phyloP scores from a whole-genome alignment of 2,113 vertebrate genomes.

The Probosciger aterrimus region DNA sequence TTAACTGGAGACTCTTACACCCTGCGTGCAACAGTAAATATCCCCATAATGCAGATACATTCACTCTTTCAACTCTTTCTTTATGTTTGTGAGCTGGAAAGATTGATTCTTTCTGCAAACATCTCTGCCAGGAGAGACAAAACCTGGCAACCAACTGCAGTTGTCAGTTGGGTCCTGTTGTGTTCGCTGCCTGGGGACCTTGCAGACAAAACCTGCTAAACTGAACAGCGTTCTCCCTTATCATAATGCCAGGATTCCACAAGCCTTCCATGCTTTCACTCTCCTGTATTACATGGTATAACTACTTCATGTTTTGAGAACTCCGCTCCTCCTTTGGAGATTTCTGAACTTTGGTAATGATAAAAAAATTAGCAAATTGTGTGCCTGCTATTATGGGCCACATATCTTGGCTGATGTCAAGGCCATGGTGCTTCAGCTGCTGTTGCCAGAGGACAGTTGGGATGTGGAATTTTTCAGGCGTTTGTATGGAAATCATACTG shows the following conservation, averaged over 20 bases:
- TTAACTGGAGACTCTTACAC: not conserved
- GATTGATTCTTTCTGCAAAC: not conserved
- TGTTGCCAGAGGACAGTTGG: not conserved
- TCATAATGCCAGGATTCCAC: not conserved
- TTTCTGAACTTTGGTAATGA: not conserved
- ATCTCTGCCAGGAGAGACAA: not conserved
- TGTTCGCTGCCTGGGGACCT: not conserved
- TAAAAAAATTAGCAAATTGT: not conserved
- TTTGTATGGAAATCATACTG: not conserved
- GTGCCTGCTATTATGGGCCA: fast-evolving
- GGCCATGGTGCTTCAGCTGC: not conserved
- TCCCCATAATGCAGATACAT: not conserved
- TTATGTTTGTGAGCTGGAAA: not conserved
- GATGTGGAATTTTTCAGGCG: not conserved
- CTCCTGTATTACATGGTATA: not conserved
- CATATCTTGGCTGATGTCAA: not conserved
- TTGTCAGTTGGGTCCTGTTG: not conserved
- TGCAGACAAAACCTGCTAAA: not conserved
- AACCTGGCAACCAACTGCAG: not conserved
- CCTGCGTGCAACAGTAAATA: not conserved
- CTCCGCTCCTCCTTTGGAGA: not conserved
- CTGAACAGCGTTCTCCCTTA: not conserved
- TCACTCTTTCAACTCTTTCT: not conserved
- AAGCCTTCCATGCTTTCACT: not conserved
- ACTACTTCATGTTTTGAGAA: not conserved